Base-by-base conservation (phyloP, 2,113 vertebrate species). In the Potamarius usumacintae region DNA sequence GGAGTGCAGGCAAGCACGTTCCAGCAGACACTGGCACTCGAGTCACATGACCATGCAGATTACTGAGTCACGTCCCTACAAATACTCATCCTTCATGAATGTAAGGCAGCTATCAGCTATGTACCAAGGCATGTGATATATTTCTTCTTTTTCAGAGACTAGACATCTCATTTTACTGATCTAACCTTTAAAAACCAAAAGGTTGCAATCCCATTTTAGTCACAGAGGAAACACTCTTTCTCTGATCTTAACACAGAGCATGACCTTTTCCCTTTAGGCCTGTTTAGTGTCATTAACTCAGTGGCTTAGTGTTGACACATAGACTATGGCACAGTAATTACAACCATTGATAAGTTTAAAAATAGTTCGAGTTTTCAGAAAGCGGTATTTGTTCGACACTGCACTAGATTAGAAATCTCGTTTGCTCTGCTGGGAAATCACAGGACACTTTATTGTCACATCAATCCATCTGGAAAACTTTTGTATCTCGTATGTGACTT, bases 11-110 rank as follows among this genome's bases (percentile, higher is more conserved):
- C 57, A 7, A 57, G 78, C 90, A 87, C 71, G 83, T 83, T 80
- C 81, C 30, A n/a, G 34, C 14, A 88, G 87, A 82, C n/a, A 34
- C 34, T 60, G 58, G 67, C 76, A 78, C 77, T 76, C 9, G 5
- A 53, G 74, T 89, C 90, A 91, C 82, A 82, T 89, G 90, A 88
- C 82, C 81, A 55, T 50, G 57, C 74, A 85, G 90, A 89, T 89
- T 91, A 89, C 74, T 63, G 50, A 80, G 58, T 83, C 74, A 80
- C 82, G 77, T 85, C 88, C 84, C 77, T 60, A 84, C 48, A 69
- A 60, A 82, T 69, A 50, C 74, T 88, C 30, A 88, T 88, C 58
- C 85, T 65, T 88, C 27, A 78, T 25, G 7, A 48, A 14, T 69
- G 55, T 82, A 83, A 55, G 20, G 34, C 17, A 55, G 17, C 34